These are phyloP conservation scores for Penaeus japonicus DNA, from an alignment of 1,140 invertebrate species.

Conservation along the genomic window DNA sequence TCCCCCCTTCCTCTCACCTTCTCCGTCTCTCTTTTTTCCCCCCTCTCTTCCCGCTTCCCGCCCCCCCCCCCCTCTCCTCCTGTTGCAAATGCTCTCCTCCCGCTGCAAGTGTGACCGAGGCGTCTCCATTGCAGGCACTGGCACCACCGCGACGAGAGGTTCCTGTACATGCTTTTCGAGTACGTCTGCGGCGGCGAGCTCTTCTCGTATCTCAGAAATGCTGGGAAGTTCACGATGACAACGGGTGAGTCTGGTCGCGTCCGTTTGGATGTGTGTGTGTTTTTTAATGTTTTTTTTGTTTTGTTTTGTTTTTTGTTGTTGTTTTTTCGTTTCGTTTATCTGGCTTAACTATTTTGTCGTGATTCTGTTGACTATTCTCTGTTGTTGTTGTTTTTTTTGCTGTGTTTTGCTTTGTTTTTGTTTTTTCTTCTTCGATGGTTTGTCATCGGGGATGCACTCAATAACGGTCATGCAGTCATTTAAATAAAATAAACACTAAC, in stretches of 20 bases:
- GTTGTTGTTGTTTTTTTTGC: no score
- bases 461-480: no score
- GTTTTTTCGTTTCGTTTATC: background rate
- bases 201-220: constrained; percentile 92
- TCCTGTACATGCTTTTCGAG: constrained; percentile 94
- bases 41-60: no score
- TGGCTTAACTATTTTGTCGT: no score
- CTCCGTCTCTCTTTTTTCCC: no score
- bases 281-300: background rate
- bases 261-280: background rate
- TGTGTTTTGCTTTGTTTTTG: no score
- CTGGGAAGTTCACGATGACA: constrained; percentile 85
- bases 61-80: no score
- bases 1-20: no score
- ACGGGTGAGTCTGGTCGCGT: constrained; percentile 71
- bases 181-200: constrained; percentile 95
- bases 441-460: no score
- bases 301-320: background rate
- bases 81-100: background rate
- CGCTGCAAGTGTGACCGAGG: background rate
- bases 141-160: constrained; percentile 85
- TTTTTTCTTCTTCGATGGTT: no score
- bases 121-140: constrained; percentile 75
- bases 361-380: no score
- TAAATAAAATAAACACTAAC: no score